phyloP scores from a whole-genome alignment of 2,888 invertebrate species.

The Xestoiulus laeticollis region DNA sequence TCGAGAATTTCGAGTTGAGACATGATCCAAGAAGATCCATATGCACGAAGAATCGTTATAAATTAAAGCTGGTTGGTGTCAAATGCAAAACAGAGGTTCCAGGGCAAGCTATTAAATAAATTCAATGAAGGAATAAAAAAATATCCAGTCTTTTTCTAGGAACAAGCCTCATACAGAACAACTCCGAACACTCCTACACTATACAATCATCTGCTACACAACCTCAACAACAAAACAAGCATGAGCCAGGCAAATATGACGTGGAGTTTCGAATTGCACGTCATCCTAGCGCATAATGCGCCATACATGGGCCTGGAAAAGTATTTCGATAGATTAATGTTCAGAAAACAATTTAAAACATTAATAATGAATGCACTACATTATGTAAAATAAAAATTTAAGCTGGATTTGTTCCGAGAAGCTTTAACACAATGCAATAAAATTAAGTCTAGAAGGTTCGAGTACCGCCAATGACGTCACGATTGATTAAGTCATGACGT shows the following conservation, averaged over 20 bases:
- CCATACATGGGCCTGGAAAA: too few species aligned
- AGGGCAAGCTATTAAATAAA: background rate
- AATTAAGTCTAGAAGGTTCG: background rate
- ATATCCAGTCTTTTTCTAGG: background rate
- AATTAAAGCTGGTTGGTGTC: background rate
- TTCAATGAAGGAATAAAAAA: background rate
- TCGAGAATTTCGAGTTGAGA: background rate
- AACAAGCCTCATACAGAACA: too few species aligned
- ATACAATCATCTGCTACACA: background rate
- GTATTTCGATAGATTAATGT: too few species aligned
- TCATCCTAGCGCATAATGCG: background rate
- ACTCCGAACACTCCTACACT: background rate
- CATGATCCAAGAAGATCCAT: background rate
- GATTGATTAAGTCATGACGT: background rate
- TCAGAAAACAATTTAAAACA: too few species aligned
- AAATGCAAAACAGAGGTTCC: background rate
- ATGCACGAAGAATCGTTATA: background rate
- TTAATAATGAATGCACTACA: too few species aligned
- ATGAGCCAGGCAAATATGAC: background rate
- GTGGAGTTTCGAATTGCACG: conserved; percentile 4
- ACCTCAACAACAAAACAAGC: background rate
- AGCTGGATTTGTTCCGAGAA: too few species aligned
- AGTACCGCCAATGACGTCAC: background rate
- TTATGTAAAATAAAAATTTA: background rate
- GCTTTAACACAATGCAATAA: too few species aligned